A percentile compares a stretch with the other conserved stretches of the same genome.
These are phyloP conservation scores for Drosophila willistoni DNA, from an alignment of 1,140 invertebrate species.

Conservation along the genomic window DNA sequence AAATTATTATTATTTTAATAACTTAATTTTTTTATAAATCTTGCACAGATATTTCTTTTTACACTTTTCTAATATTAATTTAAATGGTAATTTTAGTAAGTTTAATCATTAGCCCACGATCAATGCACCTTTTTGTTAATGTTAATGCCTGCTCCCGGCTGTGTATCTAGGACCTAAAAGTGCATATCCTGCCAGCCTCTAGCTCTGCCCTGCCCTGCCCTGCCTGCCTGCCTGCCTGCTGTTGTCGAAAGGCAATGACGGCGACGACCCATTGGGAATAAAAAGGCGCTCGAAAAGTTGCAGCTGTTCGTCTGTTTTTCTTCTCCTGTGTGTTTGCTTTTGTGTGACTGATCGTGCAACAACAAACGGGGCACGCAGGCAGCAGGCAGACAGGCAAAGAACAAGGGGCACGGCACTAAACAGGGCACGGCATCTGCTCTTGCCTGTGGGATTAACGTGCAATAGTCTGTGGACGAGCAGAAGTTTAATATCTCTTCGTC, in stretches of 20 bases:
- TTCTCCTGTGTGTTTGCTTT: conserved; percentile 53
- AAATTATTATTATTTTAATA: too few relatives aligned
- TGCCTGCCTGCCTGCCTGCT: conserved; percentile 30
- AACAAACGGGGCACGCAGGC: conserved; percentile 26
- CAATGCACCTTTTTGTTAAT: conserved; percentile 59
- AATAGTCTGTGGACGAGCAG: conserved; percentile 10
- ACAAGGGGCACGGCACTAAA: conserved; percentile 11
- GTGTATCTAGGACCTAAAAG: conserved; percentile 26
- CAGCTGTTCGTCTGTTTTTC: conserved; percentile 59
- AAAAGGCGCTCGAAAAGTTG: conserved; percentile 69
- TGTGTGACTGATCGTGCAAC: conserved; percentile 30
- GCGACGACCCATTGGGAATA: conserved; percentile 61
- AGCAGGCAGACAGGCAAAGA: not conserved
- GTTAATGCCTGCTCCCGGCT: conserved; percentile 21
- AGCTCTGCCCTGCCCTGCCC: conserved; percentile 36
- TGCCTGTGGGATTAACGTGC: conserved; percentile 34
- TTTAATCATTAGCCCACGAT: conserved; percentile 43
- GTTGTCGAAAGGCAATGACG: conserved; percentile 26
- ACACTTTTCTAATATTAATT: conserved; percentile 14
- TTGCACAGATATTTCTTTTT: not conserved
- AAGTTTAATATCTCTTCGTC: conserved; percentile 44
- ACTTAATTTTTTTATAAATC: too few relatives aligned
- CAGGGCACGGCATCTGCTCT: conserved; percentile 36
- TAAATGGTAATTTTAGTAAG: conserved; percentile 19
- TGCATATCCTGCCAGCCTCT: conserved; percentile 72